Evolutionary conservation across 2,113 vertebrate species (phyloP).

Genomic region (Laticauda colubrina): DNA sequence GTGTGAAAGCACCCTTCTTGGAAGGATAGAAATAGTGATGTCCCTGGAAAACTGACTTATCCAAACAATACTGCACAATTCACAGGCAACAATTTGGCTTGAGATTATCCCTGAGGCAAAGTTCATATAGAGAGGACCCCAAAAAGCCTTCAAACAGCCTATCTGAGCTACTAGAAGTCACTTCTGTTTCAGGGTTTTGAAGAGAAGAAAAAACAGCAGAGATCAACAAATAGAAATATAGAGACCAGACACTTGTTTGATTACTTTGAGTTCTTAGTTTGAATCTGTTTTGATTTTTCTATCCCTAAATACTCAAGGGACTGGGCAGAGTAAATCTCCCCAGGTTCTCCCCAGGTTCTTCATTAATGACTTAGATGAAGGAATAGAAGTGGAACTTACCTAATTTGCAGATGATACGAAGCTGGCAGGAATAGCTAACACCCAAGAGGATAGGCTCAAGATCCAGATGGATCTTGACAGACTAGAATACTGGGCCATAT

Average conservation of each 20-base stretch:
- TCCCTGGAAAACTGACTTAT: neutral
- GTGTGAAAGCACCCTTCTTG: neutral
- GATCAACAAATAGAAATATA: neutral
- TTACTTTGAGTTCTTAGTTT: neutral
- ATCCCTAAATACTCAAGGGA: neutral
- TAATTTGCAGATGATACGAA: too few relatives aligned
- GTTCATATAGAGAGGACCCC: neutral
- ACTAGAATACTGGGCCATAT: too few relatives aligned
- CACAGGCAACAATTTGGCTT: neutral
- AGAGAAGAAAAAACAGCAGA: neutral
- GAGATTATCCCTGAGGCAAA: neutral
- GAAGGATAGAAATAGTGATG: neutral
- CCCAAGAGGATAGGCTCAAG: too few relatives aligned
- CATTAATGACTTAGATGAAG: too few relatives aligned
- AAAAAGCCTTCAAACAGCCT: neutral
- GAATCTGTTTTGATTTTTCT: neutral
- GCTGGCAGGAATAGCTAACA: too few relatives aligned
- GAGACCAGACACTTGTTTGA: neutral
- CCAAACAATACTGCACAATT: neutral
- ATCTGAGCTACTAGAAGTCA: neutral
- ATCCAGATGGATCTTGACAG: too few relatives aligned
- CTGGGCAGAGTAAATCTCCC: neutral
- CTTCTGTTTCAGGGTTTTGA: neutral
- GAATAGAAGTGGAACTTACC: too few relatives aligned
- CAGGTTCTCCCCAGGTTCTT: neutral